Evolutionary conservation across 2,113 vertebrate species (phyloP), one percentile per base, ranked within the genome.

Genomic region (Antechinus stuartii): DNA sequence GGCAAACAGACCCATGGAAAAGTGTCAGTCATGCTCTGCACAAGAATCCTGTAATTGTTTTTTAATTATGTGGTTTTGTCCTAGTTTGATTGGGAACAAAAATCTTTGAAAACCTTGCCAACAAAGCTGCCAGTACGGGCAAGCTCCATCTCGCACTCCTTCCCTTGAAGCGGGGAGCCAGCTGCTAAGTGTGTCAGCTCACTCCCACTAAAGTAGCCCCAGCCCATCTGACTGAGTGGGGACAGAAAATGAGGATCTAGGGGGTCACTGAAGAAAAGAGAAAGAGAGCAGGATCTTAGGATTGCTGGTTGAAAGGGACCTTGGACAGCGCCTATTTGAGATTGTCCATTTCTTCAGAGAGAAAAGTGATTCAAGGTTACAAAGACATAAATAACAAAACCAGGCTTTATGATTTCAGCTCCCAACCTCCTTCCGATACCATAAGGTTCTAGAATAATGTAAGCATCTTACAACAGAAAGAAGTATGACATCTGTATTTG

Each of bases 81-180:
- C 96, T 93, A 6, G 90, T 92, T 96, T 98, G 92, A 95, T 97
- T 96, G 91, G 42, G 68, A 97, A 97, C 90, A 56, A 46, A 53
- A 94, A 35, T 3, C 22, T 61, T 89, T 55, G 42, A 95, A 93
- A 91, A 94, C 55, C 55, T 95, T 96, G 89, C 6, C 55, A 68
- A 25, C 61, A 14, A 97, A 93, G 91, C 25, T 92, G 42, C 23
- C 96, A 96, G 94, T 55, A 46, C 91, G 90, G 91, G 89, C 96
- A 92, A 8, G 7, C 35, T 90, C 42, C 93, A 93, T 89, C 95
- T 94, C 42, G 27, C 95, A 76, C 19, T 96, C 0, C 42, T 0
- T 47, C n/a, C 90, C 89, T 89, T 97, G 35, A 95, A 84, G 68
- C n/a, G 30, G 35, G 1, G 27, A 98, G 54, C 25, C 22, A 95